Evolutionary conservation across 1,140 invertebrate species (phyloP), one percentile per base, ranked within the genome.

Genomic region (Brachionus sp.): DNA sequence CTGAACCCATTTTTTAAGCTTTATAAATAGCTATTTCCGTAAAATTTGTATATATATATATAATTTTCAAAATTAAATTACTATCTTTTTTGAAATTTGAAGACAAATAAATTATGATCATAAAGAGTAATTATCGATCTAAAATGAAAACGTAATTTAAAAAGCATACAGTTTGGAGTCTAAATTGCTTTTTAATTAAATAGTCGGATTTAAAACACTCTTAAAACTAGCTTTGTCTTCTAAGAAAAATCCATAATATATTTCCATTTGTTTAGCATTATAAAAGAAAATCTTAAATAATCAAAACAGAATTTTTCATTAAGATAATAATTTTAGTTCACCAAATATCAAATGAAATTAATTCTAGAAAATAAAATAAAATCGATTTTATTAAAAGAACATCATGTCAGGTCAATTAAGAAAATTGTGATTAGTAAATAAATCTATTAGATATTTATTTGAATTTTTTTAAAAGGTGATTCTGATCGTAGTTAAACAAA

Each of bases 1-100:
- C 84, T 44, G 84, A 53, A 68, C 85, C 83, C 85, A 86, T 86
- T 6, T 42, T 68, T 5, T 33, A 13, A 68, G 25, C 25, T 64
- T 23, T 29, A 2, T 64, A 25, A 23, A 64, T 9, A 64, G 12
- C n/a, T 64, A 68, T 35, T 35, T 68, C n/a, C n/a, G 10, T 39
- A 0, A 64, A 64, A 16, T 62, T 2, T 23, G 25, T 66, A 66
- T 33, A 16, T 66, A 3, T 33, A 12, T 29, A 33, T 66, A 37
- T 29, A 25, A 29, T 64, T 25, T 2, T 33, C 19, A 9, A 37
- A 66, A 35, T n/a, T 5, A n/a, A 66, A 66, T 25, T 39, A 33
- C 37, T 16, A 39, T 70, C 37, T 70, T 37, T 19, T 25, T 70
- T 35, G 9, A 33, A 33, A 33, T n/a, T 25, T 66, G 37, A 70